phyloP scores from a whole-genome alignment of 2,797 vertebrate genomes.

The Pseudochirops cupreus region DNA sequence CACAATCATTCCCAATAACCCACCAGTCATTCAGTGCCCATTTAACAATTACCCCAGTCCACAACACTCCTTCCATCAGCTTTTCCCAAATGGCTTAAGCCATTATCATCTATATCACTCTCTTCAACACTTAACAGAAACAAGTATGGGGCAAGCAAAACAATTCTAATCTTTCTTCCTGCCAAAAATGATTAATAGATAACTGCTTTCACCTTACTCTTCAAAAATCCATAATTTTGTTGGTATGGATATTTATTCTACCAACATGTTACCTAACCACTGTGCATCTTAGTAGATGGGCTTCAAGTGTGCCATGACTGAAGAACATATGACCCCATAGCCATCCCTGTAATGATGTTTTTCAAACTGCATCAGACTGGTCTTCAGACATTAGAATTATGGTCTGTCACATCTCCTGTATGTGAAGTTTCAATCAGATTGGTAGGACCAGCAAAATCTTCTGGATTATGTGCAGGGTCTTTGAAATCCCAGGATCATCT shows the following conservation, averaged over 20 bases:
- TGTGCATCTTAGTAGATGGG: neutral
- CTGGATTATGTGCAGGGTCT: no score
- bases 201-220: neutral
- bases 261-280: neutral
- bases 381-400: no score
- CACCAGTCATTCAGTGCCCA: neutral
- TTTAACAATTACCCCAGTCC: neutral
- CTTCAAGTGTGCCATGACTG: neutral
- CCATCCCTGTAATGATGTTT: no score
- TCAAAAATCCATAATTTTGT: neutral
- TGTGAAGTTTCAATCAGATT: no score
- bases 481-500: no score
- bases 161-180: neutral
- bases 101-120: neutral
- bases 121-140: neutral
- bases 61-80: neutral
- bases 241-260: neutral
- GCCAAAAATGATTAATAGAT: neutral
- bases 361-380: no score
- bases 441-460: no score
- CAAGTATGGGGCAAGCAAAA: neutral
- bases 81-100: neutral
- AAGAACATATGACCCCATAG: neutral
- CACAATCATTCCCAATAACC: neutral
- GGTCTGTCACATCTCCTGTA: no score